Evolutionary conservation across 2,113 vertebrate species (phyloP), one percentile per base, ranked within the genome.

Genomic region (Corythornis madagascariensis): DNA sequence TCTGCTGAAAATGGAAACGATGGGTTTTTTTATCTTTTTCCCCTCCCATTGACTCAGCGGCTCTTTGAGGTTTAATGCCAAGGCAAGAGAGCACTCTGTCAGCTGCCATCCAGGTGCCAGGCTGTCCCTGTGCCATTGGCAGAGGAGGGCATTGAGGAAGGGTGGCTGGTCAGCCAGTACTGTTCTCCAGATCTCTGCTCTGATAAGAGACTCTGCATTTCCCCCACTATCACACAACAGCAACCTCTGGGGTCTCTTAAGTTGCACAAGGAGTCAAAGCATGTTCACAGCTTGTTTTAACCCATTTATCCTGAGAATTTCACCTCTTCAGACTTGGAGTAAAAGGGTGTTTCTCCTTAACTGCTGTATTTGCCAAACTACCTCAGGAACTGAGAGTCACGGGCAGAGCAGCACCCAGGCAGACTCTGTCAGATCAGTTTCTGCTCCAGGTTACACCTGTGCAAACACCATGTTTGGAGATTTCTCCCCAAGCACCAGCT

Each of bases 391-490:
- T 6, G 50, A 59, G 33, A 14, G 2, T 57, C 74, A 29, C 59
- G 13, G 22, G 15, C 29, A 10, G 79, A 57, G 67, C 0, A 3
- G 79, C 75, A 59, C 47, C 9, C 11, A 35, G 91, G 82, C 89
- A 93, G 84, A 28, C 40, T 83, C 45, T 1, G 1, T 57, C 43
- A 83, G 66, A 28, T 83, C 77, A 73, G 56, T 87, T 93, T 89
- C 81, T 94, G 74, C 82, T 93, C 63, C 52, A 35, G 84, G 71
- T 90, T 80, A 83, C 96, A 96, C 96, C 96, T 96, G 96, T 95
- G 95, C 91, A 95, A 96, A 96, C 81, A 93, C 0, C 0, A 9
- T 64, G 85, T 31, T 85, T 87, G 63, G 84, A 85, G 84, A 77
- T 48, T 76, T 60, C 21, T 94, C 84, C 91, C 89, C 71, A 66